phyloP scores from a whole-genome alignment of 2,888 invertebrate genomes.

The Dolichomitus sp. region DNA sequence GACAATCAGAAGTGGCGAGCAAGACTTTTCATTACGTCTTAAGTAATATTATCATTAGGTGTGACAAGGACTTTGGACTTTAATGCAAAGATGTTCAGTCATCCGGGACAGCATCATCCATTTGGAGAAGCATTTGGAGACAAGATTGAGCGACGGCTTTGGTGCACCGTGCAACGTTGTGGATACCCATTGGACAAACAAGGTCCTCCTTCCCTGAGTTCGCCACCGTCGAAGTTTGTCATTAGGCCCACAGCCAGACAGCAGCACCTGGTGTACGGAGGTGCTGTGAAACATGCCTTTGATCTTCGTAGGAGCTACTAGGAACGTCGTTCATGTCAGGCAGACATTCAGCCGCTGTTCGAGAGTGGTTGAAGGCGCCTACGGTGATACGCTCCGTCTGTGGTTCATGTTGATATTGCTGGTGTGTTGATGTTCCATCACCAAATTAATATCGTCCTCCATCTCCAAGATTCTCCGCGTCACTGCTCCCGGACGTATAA shows the following conservation, averaged over 20 bases:
- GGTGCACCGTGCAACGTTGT: neutral
- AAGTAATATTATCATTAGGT: neutral
- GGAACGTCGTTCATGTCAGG: slow-evolving; percentile 25
- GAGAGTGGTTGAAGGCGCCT: slow-evolving; percentile 4
- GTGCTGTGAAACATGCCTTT: slow-evolving; percentile 33
- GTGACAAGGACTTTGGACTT: neutral
- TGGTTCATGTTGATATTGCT: slow-evolving; percentile 35
- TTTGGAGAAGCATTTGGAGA: slow-evolving; percentile 12
- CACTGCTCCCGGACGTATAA: neutral
- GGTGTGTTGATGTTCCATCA: slow-evolving; percentile 28
- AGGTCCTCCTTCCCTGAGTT: slow-evolving; percentile 22
- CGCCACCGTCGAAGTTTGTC: slow-evolving; percentile 45
- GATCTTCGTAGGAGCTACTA: slow-evolving; percentile 45
- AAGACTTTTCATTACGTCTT: neutral
- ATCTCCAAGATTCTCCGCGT: slow-evolving; percentile 13
- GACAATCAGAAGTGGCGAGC: neutral
- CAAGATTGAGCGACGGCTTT: slow-evolving; percentile 12
- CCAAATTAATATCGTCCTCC: slow-evolving; percentile 14
- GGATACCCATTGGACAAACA: slow-evolving; percentile 27
- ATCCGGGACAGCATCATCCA: neutral
- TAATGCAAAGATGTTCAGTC: neutral
- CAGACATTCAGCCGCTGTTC: slow-evolving; percentile 26
- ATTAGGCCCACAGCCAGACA: slow-evolving; percentile 35
- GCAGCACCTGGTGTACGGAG: slow-evolving; percentile 8
- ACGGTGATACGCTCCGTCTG: slow-evolving; percentile 9